Evolutionary conservation across 2,888 invertebrate species (phyloP).

Genomic region (Ethmia dodecea): DNA sequence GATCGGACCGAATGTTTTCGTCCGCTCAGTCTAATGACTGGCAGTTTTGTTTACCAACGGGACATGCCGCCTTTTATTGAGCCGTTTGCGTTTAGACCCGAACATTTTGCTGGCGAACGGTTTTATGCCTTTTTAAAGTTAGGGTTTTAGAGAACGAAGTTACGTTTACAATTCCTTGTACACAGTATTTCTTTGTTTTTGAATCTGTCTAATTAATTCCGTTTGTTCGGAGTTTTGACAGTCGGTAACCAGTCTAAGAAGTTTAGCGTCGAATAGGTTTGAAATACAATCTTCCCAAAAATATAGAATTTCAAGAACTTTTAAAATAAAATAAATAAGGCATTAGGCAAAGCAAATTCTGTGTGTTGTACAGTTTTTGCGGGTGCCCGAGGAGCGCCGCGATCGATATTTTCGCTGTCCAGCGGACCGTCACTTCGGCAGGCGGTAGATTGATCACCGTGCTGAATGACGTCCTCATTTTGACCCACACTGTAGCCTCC

Average conservation of each 20-base stretch:
- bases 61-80: constrained; percentile 64
- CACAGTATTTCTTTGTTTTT: neutral
- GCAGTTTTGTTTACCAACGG: constrained; percentile 68
- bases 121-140: constrained; percentile 39
- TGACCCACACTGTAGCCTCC: constrained; percentile 27
- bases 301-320: too few species aligned
- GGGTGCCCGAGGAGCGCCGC: constrained; percentile 25
- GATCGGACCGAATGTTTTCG: constrained; percentile 68
- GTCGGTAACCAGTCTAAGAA: too few species aligned
- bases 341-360: too few species aligned
- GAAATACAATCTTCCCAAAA: too few species aligned
- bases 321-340: too few species aligned
- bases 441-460: constrained; percentile 64
- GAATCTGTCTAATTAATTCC: neutral
- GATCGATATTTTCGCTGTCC: constrained; percentile 61
- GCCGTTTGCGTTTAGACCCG: constrained; percentile 55
- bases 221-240: neutral
- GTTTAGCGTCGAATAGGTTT: too few species aligned
- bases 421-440: constrained; percentile 52
- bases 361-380: too few species aligned
- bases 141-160: constrained; percentile 10
- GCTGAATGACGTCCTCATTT: constrained; percentile 52
- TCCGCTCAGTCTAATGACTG: constrained; percentile 67
- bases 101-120: constrained; percentile 40
- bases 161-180: neutral